Evolutionary conservation across 2,888 invertebrate species (phyloP).

Genomic region (Euplexia lucipara): DNA sequence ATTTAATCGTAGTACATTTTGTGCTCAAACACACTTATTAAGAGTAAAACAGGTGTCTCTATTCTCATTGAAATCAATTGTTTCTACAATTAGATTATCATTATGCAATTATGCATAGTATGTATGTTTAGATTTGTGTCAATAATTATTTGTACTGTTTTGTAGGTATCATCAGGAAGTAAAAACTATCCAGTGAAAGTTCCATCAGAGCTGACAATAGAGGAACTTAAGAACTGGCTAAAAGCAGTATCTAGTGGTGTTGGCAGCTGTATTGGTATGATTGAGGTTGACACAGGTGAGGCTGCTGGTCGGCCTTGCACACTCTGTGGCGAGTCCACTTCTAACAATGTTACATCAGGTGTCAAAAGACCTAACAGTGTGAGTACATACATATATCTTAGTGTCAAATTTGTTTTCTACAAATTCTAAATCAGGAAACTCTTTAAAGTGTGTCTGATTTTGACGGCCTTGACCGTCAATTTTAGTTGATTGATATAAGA

Average conservation of each 20-base stretch:
- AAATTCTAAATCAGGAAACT: no score
- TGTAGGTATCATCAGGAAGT: conserved; percentile 80
- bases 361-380: conserved; percentile 82
- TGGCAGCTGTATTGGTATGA: conserved; percentile 91
- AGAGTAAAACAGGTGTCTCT: not conserved
- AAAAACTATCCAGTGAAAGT: conserved; percentile 91
- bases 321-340: conserved; percentile 85
- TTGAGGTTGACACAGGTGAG: conserved; percentile 87
- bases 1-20: not conserved
- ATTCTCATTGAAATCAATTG: not conserved
- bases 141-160: conserved; percentile 4
- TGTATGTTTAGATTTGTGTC: not conserved
- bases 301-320: conserved; percentile 84
- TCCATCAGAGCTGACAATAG: conserved; percentile 85
- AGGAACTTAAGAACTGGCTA: conserved; percentile 89
- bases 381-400: conserved; percentile 71
- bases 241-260: conserved; percentile 87
- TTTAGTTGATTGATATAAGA: no score
- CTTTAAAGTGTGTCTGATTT: no score
- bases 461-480: no score
- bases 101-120: not conserved
- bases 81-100: not conserved
- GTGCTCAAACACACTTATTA: not conserved
- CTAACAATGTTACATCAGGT: conserved; percentile 76
- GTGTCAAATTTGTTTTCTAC: not conserved